Conservation (phyloP, 2,113 vertebrate species). For the Neolamprologus ventralis region DNA sequence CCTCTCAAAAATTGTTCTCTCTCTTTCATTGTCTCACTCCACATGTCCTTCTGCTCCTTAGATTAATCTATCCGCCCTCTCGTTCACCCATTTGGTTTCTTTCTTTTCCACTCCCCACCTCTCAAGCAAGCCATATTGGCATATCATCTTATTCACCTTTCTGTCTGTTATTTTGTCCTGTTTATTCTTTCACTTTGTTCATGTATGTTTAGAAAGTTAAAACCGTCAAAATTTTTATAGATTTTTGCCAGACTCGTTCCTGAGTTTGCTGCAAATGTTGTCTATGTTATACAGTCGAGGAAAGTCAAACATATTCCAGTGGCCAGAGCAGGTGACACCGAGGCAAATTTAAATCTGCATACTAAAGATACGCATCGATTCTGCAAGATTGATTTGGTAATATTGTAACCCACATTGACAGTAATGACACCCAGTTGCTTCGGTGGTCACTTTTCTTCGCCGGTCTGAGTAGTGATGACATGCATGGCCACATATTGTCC, state of each 20-base stretch:
- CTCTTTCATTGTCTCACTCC: neutral
- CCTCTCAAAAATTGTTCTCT: neutral
- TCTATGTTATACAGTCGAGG: neutral
- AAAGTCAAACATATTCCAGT: neutral
- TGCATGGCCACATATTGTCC: neutral
- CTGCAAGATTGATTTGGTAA: neutral
- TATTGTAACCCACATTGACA: neutral
- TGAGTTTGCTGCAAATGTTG: neutral
- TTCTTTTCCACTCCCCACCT: neutral
- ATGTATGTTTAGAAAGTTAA: neutral
- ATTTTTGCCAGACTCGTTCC: neutral
- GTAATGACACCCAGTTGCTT: neutral
- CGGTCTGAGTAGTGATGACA: neutral
- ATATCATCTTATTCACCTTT: neutral
- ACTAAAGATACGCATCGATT: neutral
- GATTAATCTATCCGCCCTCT: conserved; percentile 1
- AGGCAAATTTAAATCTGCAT: neutral
- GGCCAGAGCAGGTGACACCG: neutral
- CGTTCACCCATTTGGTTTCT: neutral
- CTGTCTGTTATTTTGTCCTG: neutral
- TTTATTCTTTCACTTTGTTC: neutral
- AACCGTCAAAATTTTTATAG: no score
- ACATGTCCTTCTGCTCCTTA: neutral
- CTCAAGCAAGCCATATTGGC: neutral
- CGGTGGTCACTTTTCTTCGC: neutral